Evolutionary conservation across 2,888 invertebrate genomes (phyloP), one percentile per base, ranked within the genome.

Genomic region (Dione juno): DNA sequence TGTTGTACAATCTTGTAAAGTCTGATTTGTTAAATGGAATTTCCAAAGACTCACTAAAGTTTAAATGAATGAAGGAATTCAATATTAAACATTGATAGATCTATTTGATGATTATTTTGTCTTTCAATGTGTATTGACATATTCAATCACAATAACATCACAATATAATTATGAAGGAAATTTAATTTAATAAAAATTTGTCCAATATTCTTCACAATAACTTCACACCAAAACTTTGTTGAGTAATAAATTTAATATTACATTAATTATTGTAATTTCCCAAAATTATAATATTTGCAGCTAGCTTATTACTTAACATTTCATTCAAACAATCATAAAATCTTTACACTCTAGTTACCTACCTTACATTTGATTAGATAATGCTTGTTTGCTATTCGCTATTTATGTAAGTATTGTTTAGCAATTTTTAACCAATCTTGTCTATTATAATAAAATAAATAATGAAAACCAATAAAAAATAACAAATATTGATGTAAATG

Each of bases 291-390:
- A 11, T 19, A 11, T 11, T 16, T 50, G 19, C n/a, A 16, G 16
- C 11, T 21, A 21, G 64, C 21, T 45, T 40, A 50, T 45, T 64
- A 63, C 54, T 66, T 66, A 52, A 72, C 65, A 16, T 45, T 70
- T 53, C 40, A 69, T 52, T 58, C 16, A 48, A 74, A 70, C 68
- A 76, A 81, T 80, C 78, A 69, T 77, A 79, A 81, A 81, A 84
- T 87, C 83, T 87, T 87, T 86, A 79, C 80, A 82, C 79, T 82
- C 87, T 82, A 82, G 81, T 86, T 83, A 81, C 81, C 75, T 83
- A 81, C 81, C 75, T 78, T 74, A 72, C 77, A 81, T 77, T 79
- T 77, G 81, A 82, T 80, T 81, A 82, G 79, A 83, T 83, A 81
- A 81, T 77, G 54, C 69, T 74, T 73, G 63, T 71, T 74, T 73